Percentiles rank a stretch among this genome's conserved stretches.
Evolutionary conservation across 2,888 invertebrate genomes (phyloP).

Genomic region (Harpalus rubripes): DNA sequence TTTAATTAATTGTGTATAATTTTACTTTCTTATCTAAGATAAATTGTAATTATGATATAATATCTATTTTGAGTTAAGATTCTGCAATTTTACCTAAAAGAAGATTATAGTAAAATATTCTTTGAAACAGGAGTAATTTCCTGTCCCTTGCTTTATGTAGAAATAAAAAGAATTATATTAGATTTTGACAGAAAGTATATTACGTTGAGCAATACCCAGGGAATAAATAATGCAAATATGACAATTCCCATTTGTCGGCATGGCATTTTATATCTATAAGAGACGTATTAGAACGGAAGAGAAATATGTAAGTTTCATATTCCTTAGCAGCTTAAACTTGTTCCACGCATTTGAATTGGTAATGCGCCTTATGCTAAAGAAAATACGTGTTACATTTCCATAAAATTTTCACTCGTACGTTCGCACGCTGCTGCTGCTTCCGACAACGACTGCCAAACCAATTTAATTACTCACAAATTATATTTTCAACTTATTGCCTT

Average conservation of each 20-base stretch:
- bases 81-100: too few relatives aligned
- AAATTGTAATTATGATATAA: too few relatives aligned
- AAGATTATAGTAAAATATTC: too few relatives aligned
- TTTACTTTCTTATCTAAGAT: too few relatives aligned
- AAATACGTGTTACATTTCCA: conserved; percentile 66
- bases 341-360: conserved; percentile 65
- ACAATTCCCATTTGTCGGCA: conserved; percentile 45
- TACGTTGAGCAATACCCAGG: neutral
- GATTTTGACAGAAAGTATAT: neutral
- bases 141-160: too few relatives aligned
- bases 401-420: conserved; percentile 61
- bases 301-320: conserved; percentile 66
- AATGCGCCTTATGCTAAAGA: conserved; percentile 66
- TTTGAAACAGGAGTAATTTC: too few relatives aligned
- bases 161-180: too few relatives aligned
- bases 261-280: conserved; percentile 49
- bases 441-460: neutral
- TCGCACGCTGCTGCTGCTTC: conserved; percentile 15
- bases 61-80: too few relatives aligned
- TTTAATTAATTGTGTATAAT: too few relatives aligned
- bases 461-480: conserved; percentile 16
- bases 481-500: too few relatives aligned
- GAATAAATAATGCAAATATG: conserved; percentile 40
- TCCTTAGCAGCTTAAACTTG: conserved; percentile 66
- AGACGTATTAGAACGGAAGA: conserved; percentile 60